Evolutionary conservation across 2,888 invertebrate species (phyloP).

Genomic region (Lottia gigantea): DNA sequence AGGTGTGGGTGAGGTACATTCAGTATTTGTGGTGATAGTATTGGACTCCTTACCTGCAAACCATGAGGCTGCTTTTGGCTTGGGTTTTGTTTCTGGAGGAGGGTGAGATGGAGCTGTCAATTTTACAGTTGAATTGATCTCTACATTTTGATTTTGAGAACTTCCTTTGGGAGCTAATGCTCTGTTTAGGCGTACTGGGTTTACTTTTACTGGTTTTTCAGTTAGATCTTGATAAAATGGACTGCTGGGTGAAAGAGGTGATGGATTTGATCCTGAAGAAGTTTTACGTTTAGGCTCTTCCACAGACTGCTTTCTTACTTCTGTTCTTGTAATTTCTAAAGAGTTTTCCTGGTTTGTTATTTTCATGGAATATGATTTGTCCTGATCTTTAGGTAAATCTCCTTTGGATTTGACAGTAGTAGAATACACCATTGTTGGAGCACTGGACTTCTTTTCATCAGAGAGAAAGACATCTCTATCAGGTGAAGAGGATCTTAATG

Average conservation of each 20-base stretch:
- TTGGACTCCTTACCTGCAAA: slow-evolving; percentile 7
- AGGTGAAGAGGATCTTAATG: slow-evolving; percentile 10
- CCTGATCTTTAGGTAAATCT: not conserved
- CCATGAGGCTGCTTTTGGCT: not conserved
- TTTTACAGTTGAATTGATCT: slow-evolving; percentile 1
- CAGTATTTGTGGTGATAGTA: not conserved
- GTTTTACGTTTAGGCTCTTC: slow-evolving; percentile 15
- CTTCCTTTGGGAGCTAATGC: not conserved
- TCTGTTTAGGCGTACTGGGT: slow-evolving; percentile 4
- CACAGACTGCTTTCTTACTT: slow-evolving; percentile 13
- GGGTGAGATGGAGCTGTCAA: not conserved
- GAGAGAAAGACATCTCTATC: not conserved
- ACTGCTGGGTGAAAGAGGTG: slow-evolving; percentile 19
- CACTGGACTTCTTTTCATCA: not conserved
- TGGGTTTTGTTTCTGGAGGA: not conserved
- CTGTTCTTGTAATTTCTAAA: not conserved
- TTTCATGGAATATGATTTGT: slow-evolving; percentile 3
- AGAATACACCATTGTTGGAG: slow-evolving; percentile 4
- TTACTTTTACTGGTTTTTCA: slow-evolving; percentile 7
- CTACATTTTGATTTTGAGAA: not conserved
- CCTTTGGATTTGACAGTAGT: not conserved
- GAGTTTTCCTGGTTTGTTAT: slow-evolving; percentile 5
- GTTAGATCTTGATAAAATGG: not conserved
- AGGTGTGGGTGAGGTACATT: slow-evolving; percentile 1
- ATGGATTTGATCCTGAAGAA: slow-evolving; percentile 18